Percentiles rank a stretch among this genome's conserved stretches.
These are phyloP conservation scores for Paratrypauchen microcephalus DNA, from an alignment of 2,797 vertebrate species.

Conservation along the genomic window DNA sequence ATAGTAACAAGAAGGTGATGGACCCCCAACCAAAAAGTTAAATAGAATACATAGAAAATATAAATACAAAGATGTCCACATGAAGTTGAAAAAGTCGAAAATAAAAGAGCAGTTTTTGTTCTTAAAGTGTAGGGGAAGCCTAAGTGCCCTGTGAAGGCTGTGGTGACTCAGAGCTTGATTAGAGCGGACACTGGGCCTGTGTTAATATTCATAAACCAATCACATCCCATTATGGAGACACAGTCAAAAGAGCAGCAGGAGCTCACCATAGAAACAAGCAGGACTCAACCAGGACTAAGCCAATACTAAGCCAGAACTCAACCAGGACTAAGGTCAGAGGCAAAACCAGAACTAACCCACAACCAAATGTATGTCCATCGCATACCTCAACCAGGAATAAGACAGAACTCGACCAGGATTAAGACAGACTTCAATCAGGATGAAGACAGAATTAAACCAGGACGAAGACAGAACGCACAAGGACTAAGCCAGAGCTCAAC, in stretches of 20 bases:
- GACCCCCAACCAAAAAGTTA: no score
- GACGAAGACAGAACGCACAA: background rate
- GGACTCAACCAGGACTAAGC: background rate
- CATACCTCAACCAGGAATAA: background rate
- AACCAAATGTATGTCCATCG: background rate
- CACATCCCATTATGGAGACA: constrained; percentile 1
- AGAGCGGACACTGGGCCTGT: background rate
- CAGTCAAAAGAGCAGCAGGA: background rate
- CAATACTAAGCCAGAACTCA: background rate
- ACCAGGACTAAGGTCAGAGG: background rate
- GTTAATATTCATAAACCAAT: constrained; percentile 17
- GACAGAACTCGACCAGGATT: background rate
- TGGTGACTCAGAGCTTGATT: constrained; percentile 35
- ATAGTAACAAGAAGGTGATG: no score
- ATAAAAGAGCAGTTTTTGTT: no score
- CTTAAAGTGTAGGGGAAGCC: no score
- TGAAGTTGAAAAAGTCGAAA: no score
- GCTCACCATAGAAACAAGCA: background rate
- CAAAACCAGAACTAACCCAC: background rate
- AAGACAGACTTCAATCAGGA: background rate
- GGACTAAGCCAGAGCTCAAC: background rate
- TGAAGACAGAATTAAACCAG: background rate
- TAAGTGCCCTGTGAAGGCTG: constrained; percentile 1
- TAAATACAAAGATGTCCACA: no score
- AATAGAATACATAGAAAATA: no score